These are phyloP conservation scores for Eumaeus atala DNA, from an alignment of 1,140 invertebrate species.

Conservation along the genomic window DNA sequence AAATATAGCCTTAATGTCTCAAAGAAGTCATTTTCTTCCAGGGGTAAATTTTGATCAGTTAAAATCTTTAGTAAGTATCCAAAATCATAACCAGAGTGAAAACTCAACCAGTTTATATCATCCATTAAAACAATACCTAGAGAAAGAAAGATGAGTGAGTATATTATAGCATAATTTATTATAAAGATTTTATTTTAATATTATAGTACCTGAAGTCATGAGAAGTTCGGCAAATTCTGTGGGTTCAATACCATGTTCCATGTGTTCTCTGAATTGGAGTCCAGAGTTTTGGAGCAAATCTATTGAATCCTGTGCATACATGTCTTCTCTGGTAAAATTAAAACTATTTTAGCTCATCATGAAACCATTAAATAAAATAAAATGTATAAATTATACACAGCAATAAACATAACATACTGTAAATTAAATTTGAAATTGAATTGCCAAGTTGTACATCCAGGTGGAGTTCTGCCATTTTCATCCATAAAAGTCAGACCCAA, in stretches of 20 bases:
- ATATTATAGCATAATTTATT: not conserved
- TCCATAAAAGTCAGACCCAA: conserved; percentile 96
- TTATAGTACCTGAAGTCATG: conserved; percentile 88
- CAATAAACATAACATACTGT: conserved; percentile 77
- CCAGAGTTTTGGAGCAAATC: conserved; percentile 96
- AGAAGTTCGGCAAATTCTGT: conserved; percentile 96
- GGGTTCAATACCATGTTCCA: conserved; percentile 97
- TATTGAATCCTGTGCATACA: conserved; percentile 99
- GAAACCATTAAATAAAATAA: conserved; percentile 11
- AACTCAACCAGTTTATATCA: conserved; percentile 97
- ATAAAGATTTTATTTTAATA: not conserved
- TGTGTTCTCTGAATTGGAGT: conserved; percentile 97
- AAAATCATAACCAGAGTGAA: conserved; percentile 98
- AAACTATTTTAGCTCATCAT: conserved; percentile 4
- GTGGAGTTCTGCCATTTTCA: conserved; percentile 92
- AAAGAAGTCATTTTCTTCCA: conserved; percentile 96
- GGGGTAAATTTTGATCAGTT: conserved; percentile 90
- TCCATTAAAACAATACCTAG: conserved; percentile 92
- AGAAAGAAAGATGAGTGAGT: conserved; percentile 19
- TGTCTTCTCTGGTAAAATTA: conserved; percentile 85
- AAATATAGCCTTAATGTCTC: conserved; percentile 94
- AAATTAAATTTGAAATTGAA: conserved; percentile 98
- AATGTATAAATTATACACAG: conserved; percentile 11
- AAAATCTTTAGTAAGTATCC: conserved; percentile 97
- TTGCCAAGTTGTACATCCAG: conserved; percentile 95